Evolutionary conservation across 2,113 vertebrate species (phyloP).

Genomic region (Etia nguti): DNA sequence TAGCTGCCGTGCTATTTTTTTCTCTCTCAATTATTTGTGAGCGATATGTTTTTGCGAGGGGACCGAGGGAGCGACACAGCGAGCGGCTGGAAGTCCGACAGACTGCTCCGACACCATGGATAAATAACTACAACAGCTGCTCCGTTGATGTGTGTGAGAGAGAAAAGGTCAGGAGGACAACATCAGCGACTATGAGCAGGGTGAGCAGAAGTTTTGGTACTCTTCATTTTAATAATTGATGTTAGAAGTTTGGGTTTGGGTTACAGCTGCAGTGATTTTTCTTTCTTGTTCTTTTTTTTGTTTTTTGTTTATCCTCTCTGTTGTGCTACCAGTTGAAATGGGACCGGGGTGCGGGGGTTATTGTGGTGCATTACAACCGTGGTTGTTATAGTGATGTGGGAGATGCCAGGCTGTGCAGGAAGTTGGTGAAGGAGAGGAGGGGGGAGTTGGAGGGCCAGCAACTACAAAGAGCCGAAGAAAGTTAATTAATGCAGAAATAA

Average conservation of each 20-base stretch:
- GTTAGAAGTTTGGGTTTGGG: neutral
- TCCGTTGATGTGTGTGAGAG: conserved; percentile 32
- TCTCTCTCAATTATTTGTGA: neutral
- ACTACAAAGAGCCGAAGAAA: conserved; percentile 56
- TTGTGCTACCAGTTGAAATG: neutral
- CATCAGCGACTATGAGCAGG: conserved; percentile 61
- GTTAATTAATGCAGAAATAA: conserved; percentile 69
- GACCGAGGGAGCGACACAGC: neutral
- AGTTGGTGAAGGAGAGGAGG: conserved; percentile 31
- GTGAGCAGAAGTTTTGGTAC: conserved; percentile 27
- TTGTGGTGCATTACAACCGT: conserved; percentile 63
- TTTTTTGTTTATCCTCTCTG: neutral
- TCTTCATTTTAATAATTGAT: neutral
- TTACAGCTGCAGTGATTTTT: neutral
- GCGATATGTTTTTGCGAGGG: conserved; percentile 38
- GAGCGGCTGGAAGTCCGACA: conserved; percentile 15
- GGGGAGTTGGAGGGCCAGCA: conserved; percentile 20
- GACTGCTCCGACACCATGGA: conserved; percentile 27
- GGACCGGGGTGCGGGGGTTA: conserved; percentile 46
- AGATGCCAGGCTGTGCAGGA: conserved; percentile 66
- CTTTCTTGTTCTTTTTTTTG: no score
- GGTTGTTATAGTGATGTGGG: conserved; percentile 76
- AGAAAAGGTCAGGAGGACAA: conserved; percentile 18
- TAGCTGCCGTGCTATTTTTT: neutral
- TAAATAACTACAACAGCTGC: conserved; percentile 33